phyloP scores from a whole-genome alignment of 2,888 invertebrate genomes.

The Pocota personata region DNA sequence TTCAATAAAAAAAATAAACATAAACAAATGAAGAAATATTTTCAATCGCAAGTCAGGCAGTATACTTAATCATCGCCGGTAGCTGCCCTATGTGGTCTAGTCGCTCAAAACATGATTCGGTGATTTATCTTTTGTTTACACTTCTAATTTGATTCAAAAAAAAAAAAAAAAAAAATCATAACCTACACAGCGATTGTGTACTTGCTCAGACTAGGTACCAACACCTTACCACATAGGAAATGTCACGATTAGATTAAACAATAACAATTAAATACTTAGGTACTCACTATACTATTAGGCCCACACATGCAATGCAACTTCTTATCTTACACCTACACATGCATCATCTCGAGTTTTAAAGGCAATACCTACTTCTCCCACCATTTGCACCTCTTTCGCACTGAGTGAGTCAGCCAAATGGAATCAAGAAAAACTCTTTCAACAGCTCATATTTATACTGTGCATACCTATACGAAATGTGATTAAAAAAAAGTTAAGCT shows the following conservation, averaged over 20 bases:
- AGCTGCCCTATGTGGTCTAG: background rate
- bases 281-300: slow-evolving; percentile 20
- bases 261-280: background rate
- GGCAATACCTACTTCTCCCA: slow-evolving; percentile 51
- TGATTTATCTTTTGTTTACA: slow-evolving; percentile 35
- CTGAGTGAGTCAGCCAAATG: slow-evolving; percentile 57
- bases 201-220: background rate
- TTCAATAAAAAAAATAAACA: background rate
- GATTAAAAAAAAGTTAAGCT: background rate
- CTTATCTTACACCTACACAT: slow-evolving; percentile 53
- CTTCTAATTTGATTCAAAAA: background rate
- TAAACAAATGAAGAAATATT: background rate
- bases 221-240: background rate
- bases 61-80: slow-evolving; percentile 5
- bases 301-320: slow-evolving; percentile 34
- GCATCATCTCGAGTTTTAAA: slow-evolving; percentile 38
- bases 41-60: background rate
- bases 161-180: slow-evolving; percentile 1
- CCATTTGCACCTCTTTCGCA: slow-evolving; percentile 43
- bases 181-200: background rate
- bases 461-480: background rate
- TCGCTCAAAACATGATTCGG: slow-evolving; percentile 2
- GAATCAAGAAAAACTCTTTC: slow-evolving; percentile 42
- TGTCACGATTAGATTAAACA: slow-evolving; percentile 22
- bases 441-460: background rate